phyloP scores from a whole-genome alignment of 2,113 vertebrate species.

The Aspidoscelis tigris region DNA sequence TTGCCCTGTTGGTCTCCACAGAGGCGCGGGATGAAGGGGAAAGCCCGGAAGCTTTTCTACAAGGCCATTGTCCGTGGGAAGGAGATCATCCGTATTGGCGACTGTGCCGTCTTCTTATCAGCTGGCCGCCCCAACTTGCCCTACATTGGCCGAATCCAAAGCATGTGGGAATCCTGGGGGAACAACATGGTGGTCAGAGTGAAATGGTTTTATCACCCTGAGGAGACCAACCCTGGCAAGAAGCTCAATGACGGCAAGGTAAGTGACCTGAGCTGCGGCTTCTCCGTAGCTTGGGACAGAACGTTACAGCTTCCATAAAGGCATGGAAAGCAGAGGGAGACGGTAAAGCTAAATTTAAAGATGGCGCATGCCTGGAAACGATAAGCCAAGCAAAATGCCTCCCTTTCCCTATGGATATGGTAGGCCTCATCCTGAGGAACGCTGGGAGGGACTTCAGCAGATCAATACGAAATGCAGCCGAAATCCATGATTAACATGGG shows the following conservation, averaged over 20 bases:
- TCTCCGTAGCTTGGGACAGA: too few species aligned
- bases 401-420: too few species aligned
- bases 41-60: conserved; percentile 98
- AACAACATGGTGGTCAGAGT: conserved; percentile 99
- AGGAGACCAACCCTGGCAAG: conserved; percentile 97
- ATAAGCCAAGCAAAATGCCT: too few species aligned
- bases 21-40: conserved; percentile 98
- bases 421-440: too few species aligned
- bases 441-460: too few species aligned
- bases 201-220: conserved; percentile 99
- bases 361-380: too few species aligned
- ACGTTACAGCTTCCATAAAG: too few species aligned
- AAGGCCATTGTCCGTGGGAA: conserved; percentile 96
- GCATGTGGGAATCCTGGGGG: conserved; percentile 99
- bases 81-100: conserved; percentile 96
- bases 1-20: conserved; percentile 61
- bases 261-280: conserved; percentile 13
- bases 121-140: conserved; percentile 97
- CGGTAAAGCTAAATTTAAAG: too few species aligned
- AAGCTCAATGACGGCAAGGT: conserved; percentile 96
- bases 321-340: too few species aligned
- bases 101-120: conserved; percentile 95
- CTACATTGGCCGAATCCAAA: conserved; percentile 97
- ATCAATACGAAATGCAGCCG: too few species aligned
- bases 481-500: too few species aligned